Conservation (phyloP, 2,888 invertebrate genomes). For the Phyllotreta cruciferae region DNA sequence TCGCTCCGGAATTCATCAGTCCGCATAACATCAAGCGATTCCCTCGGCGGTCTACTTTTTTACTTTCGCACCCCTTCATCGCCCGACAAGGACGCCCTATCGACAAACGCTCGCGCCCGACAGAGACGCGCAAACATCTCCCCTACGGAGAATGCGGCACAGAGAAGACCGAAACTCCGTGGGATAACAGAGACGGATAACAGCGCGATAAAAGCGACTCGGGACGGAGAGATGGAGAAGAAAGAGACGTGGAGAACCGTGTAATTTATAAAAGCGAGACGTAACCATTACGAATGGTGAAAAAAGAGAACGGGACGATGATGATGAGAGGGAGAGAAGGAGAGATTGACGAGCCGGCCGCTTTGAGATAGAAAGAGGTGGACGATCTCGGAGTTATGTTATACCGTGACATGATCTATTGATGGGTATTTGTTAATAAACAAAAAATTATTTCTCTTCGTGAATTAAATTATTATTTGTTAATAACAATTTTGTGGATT, state of each 20-base stretch:
- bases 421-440: conserved; percentile 40
- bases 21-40: conserved; percentile 42
- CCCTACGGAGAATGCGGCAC: conserved; percentile 34
- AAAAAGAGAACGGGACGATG: conserved; percentile 41
- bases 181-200: no score
- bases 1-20: conserved; percentile 42
- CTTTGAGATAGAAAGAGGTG: conserved; percentile 29
- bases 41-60: conserved; percentile 47
- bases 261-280: conserved; percentile 50
- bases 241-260: conserved; percentile 47
- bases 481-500: no score
- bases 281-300: conserved; percentile 49
- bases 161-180: conserved; percentile 22
- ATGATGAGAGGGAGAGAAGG: no score
- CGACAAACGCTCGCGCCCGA: conserved; percentile 27
- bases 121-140: conserved; percentile 28
- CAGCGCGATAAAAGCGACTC: not conserved
- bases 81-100: conserved; percentile 33
- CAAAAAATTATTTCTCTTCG: conserved; percentile 16
- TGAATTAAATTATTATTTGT: conserved; percentile 13
- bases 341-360: conserved; percentile 21
- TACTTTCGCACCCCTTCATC: conserved; percentile 48
- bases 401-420: conserved; percentile 46
- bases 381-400: conserved; percentile 37
- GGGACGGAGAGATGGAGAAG: conserved; percentile 33